Conservation (phyloP, 2,888 invertebrate species). For the Thera obeliscata region DNA sequence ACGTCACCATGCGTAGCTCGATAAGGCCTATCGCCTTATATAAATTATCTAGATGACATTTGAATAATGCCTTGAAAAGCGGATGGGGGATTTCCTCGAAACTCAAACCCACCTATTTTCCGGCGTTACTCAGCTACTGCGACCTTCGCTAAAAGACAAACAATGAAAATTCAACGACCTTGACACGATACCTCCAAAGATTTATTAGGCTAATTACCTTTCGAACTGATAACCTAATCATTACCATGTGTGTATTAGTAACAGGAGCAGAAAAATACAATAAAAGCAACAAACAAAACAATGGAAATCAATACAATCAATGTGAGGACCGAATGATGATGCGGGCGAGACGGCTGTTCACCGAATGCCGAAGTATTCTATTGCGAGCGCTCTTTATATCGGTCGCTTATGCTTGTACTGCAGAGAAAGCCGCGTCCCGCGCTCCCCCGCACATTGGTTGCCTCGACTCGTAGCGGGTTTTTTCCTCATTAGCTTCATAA, state of each 20-base stretch:
- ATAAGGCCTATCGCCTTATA: slow-evolving; percentile 52
- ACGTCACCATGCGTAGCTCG: slow-evolving; percentile 50
- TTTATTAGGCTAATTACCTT: slow-evolving; percentile 74
- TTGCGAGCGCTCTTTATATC: slow-evolving; percentile 82
- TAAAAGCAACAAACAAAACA: slow-evolving; percentile 66
- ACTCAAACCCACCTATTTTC: slow-evolving; percentile 64
- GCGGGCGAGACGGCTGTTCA: slow-evolving; percentile 82
- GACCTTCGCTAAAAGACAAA: slow-evolving; percentile 81
- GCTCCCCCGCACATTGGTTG: slow-evolving; percentile 67
- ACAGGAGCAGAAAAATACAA: slow-evolving; percentile 61
- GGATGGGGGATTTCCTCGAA: slow-evolving; percentile 80
- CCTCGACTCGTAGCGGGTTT: slow-evolving; percentile 76
- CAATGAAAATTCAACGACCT: slow-evolving; percentile 79
- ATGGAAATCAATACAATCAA: slow-evolving; percentile 57
- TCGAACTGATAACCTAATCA: slow-evolving; percentile 65
- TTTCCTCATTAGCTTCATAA: slow-evolving; percentile 82
- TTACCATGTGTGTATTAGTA: slow-evolving; percentile 70
- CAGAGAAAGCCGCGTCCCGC: slow-evolving; percentile 83
- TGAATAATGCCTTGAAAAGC: slow-evolving; percentile 76
- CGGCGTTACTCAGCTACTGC: slow-evolving; percentile 70
- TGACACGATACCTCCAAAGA: slow-evolving; percentile 76
- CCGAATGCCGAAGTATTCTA: slow-evolving; percentile 83
- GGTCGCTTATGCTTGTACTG: slow-evolving; percentile 67
- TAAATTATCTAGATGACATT: slow-evolving; percentile 59
- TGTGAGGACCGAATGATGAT: slow-evolving; percentile 60